phyloP scores from a whole-genome alignment of 2,797 vertebrate genomes.

The Remorina albescens region DNA sequence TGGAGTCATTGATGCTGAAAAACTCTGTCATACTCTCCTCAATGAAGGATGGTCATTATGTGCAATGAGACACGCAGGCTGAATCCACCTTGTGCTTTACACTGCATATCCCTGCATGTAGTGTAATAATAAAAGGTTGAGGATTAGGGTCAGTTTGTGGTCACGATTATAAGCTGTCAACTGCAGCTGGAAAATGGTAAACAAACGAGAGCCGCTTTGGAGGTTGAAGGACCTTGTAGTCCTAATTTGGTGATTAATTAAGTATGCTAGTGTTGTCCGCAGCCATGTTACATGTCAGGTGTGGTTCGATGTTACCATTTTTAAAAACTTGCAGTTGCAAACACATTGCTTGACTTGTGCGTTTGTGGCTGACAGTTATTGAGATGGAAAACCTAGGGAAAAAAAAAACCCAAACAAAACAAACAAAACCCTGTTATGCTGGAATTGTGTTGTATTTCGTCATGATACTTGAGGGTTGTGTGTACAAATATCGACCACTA shows the following conservation, averaged over 20 bases:
- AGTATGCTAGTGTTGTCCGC: background rate
- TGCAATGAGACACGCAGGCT: slow-evolving; percentile 6
- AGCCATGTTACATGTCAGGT: background rate
- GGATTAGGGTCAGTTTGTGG: too few relatives aligned
- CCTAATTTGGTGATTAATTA: too few relatives aligned
- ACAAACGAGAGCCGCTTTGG: too few relatives aligned
- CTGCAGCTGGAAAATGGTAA: too few relatives aligned
- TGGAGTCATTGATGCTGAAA: slow-evolving; percentile 32
- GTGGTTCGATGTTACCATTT: too few relatives aligned
- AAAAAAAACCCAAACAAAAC: background rate
- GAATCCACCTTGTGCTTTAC: slow-evolving; percentile 7
- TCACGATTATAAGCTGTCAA: too few relatives aligned
- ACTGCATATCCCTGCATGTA: background rate
- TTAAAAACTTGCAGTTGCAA: background rate
- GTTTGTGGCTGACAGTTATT: background rate
- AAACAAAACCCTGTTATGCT: background rate
- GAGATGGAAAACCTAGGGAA: background rate
- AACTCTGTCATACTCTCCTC: slow-evolving; percentile 14
- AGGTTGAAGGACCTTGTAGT: too few relatives aligned
- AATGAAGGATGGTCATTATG: slow-evolving; percentile 36
- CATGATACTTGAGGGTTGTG: background rate
- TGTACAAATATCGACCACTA: background rate
- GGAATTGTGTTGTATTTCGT: background rate
- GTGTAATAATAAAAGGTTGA: background rate
- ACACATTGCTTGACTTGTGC: background rate